Percentiles rank a stretch among this genome's conserved stretches.
phyloP scores from a whole-genome alignment of 1,140 invertebrate species.

The Tigriopus japonicus region DNA sequence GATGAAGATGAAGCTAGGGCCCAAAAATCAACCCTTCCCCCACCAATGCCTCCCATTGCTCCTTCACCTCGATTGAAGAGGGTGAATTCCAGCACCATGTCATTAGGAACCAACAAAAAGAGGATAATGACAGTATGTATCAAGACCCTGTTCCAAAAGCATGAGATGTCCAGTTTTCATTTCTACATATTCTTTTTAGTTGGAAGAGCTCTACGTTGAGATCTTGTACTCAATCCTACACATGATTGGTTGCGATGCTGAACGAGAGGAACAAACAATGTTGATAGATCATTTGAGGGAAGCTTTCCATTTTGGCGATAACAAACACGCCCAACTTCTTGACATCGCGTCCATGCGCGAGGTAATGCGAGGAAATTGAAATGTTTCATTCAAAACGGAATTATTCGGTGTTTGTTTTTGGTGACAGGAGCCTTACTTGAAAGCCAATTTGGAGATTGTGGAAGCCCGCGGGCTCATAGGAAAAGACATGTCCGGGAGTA shows the following conservation, averaged over 20 bases:
- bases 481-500: conserved; percentile 60
- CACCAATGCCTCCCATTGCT: background rate
- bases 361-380: conserved; percentile 22
- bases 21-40: background rate
- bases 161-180: background rate
- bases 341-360: conserved; percentile 49
- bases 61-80: background rate
- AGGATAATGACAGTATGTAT: background rate
- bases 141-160: background rate
- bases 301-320: conserved; percentile 61
- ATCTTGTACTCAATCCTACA: conserved; percentile 79
- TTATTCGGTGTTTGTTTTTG: conserved; percentile 17
- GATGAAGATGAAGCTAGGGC: too few relatives aligned
- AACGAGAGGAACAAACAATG: conserved; percentile 41
- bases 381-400: background rate
- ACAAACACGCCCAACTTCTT: conserved; percentile 45
- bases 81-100: conserved; percentile 9
- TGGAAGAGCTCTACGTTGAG: conserved; percentile 78
- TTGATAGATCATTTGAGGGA: conserved; percentile 65
- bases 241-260: conserved; percentile 62
- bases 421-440: conserved; percentile 69
- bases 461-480: conserved; percentile 78
- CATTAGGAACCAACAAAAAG: conserved; percentile 1
- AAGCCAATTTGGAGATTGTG: conserved; percentile 76
- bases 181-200: conserved; percentile 32